Evolutionary conservation across 1,140 invertebrate species (phyloP).

Genomic region (Helicoverpa zea): DNA sequence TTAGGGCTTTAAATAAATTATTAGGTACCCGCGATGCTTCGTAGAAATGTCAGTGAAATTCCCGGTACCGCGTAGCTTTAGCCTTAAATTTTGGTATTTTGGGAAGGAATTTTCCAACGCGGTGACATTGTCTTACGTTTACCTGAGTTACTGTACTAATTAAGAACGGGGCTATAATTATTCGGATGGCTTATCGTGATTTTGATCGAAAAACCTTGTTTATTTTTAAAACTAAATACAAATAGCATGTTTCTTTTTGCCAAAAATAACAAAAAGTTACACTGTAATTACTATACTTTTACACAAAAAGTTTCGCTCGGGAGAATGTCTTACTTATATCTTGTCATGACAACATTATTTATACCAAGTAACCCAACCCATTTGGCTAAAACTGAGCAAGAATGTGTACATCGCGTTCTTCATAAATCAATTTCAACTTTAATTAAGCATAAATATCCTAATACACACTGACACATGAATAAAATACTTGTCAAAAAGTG

Average conservation of each 20-base stretch:
- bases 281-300: too few species aligned
- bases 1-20: conserved; percentile 12
- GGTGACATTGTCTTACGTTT: background rate
- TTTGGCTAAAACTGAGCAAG: background rate
- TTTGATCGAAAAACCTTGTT: background rate
- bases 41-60: conserved; percentile 6
- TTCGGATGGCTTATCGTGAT: background rate
- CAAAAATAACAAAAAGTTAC: too few species aligned
- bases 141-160: background rate
- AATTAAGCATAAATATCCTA: background rate
- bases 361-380: background rate
- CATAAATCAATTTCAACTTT: conserved; percentile 23
- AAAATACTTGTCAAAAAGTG: conserved; percentile 32
- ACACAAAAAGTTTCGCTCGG: too few species aligned
- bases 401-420: background rate
- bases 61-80: background rate
- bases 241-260: background rate
- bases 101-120: background rate
- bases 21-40: background rate
- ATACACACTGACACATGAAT: background rate
- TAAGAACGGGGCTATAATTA: background rate
- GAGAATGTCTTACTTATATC: too few species aligned
- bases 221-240: background rate
- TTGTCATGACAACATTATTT: conserved; percentile 1
- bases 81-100: conserved; percentile 4